Conservation (phyloP, 2,797 vertebrate species). For the Acanthiza pusilla region DNA sequence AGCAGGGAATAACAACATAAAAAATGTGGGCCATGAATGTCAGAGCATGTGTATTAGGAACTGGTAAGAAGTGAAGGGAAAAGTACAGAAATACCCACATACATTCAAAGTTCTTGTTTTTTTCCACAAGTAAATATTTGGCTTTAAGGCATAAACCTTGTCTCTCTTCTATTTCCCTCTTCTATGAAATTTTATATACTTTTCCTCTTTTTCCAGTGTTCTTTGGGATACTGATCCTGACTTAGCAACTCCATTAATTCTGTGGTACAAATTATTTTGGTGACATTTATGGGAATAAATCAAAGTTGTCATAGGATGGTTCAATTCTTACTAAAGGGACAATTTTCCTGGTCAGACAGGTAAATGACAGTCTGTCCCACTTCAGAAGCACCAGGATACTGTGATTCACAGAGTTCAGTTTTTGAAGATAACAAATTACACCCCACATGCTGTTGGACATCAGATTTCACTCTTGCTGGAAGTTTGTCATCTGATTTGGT, state of each 20-base stretch:
- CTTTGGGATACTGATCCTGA: background rate
- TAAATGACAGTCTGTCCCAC: background rate
- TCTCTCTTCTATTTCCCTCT: background rate
- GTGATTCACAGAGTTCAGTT: background rate
- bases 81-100: background rate
- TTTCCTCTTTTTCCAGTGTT: background rate
- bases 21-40: background rate
- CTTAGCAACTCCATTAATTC: background rate
- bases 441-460: background rate
- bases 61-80: background rate
- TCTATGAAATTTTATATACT: background rate
- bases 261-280: background rate
- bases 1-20: background rate
- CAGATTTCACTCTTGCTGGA: background rate
- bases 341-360: background rate
- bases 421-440: background rate
- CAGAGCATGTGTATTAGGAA: background rate
- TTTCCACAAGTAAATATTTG: background rate
- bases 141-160: background rate
- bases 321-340: background rate
- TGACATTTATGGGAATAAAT: background rate
- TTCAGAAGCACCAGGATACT: background rate
- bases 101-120: background rate
- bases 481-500: background rate
- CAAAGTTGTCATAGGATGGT: background rate